These are phyloP conservation scores for Oncorhynchus nerka DNA, from an alignment of 2,113 vertebrate species.

Conservation along the genomic window DNA sequence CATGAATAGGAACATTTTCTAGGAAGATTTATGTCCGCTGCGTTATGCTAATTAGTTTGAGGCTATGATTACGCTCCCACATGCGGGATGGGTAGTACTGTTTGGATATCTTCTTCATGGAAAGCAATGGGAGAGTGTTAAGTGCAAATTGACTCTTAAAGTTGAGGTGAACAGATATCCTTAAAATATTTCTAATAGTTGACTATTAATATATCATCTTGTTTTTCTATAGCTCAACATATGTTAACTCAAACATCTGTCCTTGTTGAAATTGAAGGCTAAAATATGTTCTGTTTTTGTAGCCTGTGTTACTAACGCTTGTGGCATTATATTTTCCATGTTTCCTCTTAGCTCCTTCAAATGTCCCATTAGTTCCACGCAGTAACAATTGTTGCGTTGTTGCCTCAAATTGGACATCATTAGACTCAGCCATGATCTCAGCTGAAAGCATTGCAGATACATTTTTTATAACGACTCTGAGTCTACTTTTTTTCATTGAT, in stretches of 20 bases:
- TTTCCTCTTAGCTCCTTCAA: neutral
- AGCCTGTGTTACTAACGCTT: neutral
- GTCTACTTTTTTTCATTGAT: constrained; percentile 7
- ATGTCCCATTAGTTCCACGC: constrained; percentile 7
- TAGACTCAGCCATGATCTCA: constrained; percentile 26
- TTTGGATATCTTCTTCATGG: neutral
- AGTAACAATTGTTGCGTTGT: constrained; percentile 22
- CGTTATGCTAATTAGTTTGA: no score
- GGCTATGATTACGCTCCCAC: no score
- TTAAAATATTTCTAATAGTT: no score
- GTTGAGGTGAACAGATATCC: neutral
- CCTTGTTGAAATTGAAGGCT: constrained; percentile 13
- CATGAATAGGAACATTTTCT: no score
- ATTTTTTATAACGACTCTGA: neutral
- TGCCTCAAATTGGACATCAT: constrained; percentile 10
- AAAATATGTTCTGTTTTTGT: neutral
- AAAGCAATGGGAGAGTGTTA: neutral
- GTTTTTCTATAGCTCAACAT: neutral
- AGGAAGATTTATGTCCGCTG: no score
- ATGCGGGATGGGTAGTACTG: no score
- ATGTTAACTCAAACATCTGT: neutral
- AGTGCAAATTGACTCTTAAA: neutral
- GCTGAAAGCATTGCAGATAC: constrained; percentile 11
- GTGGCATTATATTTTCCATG: neutral
- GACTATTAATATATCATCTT: neutral